A percentile compares a stretch with the other conserved stretches of the same genome.
These are phyloP conservation scores for Druon quercuslanigerum DNA, from an alignment of 1,140 invertebrate genomes.

Conservation along the genomic window DNA sequence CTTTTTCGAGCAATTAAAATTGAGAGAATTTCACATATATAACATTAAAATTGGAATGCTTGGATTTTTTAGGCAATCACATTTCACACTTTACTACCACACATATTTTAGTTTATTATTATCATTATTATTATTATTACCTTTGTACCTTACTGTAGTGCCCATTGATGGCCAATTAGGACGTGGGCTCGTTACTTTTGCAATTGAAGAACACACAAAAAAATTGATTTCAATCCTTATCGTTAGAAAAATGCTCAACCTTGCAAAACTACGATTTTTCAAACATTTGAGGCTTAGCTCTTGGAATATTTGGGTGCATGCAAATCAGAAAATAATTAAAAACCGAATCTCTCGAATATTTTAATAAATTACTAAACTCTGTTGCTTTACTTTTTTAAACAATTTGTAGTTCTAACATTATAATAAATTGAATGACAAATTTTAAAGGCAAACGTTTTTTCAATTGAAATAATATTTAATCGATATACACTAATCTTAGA, in stretches of 20 bases:
- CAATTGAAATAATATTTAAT: too few relatives aligned
- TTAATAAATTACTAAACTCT: neutral
- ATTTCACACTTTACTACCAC: neutral
- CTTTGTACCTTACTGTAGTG: conserved; percentile 22
- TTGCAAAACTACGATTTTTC: too few relatives aligned
- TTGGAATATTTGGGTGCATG: too few relatives aligned
- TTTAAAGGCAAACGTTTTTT: too few relatives aligned
- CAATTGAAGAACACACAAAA: conserved; percentile 15
- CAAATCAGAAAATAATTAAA: too few relatives aligned
- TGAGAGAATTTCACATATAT: too few relatives aligned
- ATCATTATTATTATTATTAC: neutral
- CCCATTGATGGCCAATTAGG: conserved; percentile 30
- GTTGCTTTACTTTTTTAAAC: neutral
- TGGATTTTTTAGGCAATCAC: neutral
- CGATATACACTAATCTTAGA: too few relatives aligned
- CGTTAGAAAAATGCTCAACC: neutral
- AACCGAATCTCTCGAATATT: too few relatives aligned
- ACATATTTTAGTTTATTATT: neutral
- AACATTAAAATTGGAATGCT: neutral
- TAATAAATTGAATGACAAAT: too few relatives aligned
- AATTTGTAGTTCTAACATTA: neutral
- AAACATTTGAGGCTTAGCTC: too few relatives aligned
- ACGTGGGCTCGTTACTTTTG: conserved; percentile 15
- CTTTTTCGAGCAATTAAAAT: too few relatives aligned
- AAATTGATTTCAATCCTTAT: conserved; percentile 14